Percentiles rank a stretch among this genome's conserved stretches.
Evolutionary conservation across 23 tunicate species (phyloP).

Genomic region (Halocynthia aurantium): DNA sequence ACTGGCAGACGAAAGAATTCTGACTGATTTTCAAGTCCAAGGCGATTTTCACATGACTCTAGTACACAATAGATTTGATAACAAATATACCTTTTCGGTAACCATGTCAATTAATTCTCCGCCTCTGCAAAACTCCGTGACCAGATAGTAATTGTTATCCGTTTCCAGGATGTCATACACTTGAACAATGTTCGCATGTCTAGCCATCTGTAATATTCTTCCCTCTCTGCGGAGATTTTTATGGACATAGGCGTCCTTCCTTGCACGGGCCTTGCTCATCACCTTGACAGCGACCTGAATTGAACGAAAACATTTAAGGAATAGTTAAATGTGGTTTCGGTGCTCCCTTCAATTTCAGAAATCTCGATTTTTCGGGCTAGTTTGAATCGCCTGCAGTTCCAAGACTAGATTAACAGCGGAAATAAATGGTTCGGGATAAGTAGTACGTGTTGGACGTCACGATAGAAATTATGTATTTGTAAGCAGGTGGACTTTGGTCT

Average conservation of each 20-base stretch:
- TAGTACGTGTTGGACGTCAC: too few species aligned
- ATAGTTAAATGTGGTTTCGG: too few species aligned
- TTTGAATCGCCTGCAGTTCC: too few species aligned
- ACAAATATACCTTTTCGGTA: conserved; percentile 58
- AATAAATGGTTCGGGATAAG: too few species aligned
- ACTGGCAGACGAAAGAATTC: neutral
- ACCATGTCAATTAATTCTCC: conserved; percentile 98
- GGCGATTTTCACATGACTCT: neutral
- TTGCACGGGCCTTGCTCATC: conserved; percentile 89
- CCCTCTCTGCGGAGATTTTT: conserved; percentile 98
- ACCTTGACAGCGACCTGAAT: conserved; percentile 92
- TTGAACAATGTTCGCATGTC: conserved; percentile 81
- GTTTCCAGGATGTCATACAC: conserved; percentile 96
- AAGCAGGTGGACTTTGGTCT: too few species aligned
- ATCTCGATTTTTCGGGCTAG: too few species aligned
- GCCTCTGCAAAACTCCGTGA: conserved; percentile 94
- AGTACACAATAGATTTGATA: too few species aligned
- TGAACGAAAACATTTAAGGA: neutral
- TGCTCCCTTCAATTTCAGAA: too few species aligned
- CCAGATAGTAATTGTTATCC: conserved; percentile 92
- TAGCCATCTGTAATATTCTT: conserved; percentile 74
- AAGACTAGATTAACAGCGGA: too few species aligned
- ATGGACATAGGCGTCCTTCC: conserved; percentile 90
- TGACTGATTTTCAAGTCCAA: neutral
- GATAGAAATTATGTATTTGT: too few species aligned